These are phyloP conservation scores for Hoplostethus mediterraneus DNA, from an alignment of 2,797 vertebrate species.

Conservation along the genomic window DNA sequence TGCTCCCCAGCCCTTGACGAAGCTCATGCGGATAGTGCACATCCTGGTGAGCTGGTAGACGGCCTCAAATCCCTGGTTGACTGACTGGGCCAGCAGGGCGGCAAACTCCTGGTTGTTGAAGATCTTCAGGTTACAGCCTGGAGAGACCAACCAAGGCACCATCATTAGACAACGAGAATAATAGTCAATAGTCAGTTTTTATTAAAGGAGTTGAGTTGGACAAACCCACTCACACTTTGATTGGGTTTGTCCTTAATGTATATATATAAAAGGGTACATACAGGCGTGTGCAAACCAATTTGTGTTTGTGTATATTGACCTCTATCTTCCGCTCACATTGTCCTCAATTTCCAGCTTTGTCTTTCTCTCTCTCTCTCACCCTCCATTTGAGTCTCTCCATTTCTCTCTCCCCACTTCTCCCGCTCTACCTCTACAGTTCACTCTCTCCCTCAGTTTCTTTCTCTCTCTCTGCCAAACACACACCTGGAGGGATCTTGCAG, in stretches of 20 bases:
- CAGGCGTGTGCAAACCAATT: not conserved
- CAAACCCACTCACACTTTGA: too few relatives aligned
- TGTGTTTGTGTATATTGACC: too few relatives aligned
- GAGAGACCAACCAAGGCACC: conserved; percentile 10
- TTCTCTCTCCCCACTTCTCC: not conserved
- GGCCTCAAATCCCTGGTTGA: conserved; percentile 98
- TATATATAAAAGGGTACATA: too few relatives aligned
- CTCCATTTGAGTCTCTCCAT: too few relatives aligned
- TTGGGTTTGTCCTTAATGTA: too few relatives aligned
- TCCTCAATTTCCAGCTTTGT: not conserved
- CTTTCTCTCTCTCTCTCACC: not conserved
- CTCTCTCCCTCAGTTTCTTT: not conserved
- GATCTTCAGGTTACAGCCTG: conserved; percentile 99
- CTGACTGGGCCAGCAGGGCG: conserved; percentile 95
- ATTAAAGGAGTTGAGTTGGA: too few relatives aligned
- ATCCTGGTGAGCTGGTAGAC: conserved; percentile 98
- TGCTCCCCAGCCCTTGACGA: conserved; percentile 98
- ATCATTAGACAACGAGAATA: not conserved
- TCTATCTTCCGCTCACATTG: not conserved
- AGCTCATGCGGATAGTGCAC: conserved; percentile 99
- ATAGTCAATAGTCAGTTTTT: not conserved
- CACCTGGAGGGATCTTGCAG: conserved; percentile 99
- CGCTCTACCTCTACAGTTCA: too few relatives aligned
- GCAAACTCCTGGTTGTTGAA: conserved; percentile 99
- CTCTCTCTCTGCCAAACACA: conserved; percentile 30